A percentile compares a stretch with the other conserved stretches of the same genome.
phyloP scores from a whole-genome alignment of 2,888 invertebrate species.

The Halictus quadricinctus region DNA sequence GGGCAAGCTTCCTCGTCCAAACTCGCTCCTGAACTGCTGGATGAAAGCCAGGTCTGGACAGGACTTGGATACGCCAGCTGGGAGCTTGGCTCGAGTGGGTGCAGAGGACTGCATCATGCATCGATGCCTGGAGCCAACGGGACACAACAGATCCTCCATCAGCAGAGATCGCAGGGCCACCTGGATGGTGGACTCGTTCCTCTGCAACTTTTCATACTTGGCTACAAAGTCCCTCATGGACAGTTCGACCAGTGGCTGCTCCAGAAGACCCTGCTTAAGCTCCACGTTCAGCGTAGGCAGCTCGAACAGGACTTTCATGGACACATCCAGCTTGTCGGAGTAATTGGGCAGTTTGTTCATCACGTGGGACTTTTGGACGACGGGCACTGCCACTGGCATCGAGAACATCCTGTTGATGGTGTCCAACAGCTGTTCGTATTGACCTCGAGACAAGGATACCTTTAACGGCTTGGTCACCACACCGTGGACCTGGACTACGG shows the following conservation, averaged over 20 bases:
- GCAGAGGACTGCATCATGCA: slow-evolving; percentile 91
- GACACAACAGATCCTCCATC: slow-evolving; percentile 94
- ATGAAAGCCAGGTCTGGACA: slow-evolving; percentile 88
- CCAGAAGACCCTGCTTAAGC: slow-evolving; percentile 88
- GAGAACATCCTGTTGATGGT: slow-evolving; percentile 83
- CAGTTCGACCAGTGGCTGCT: slow-evolving; percentile 92
- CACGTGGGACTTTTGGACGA: slow-evolving; percentile 72
- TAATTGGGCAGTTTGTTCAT: slow-evolving; percentile 75
- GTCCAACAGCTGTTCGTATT: slow-evolving; percentile 95
- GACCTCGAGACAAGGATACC: slow-evolving; percentile 92
- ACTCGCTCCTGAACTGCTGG: slow-evolving; percentile 70
- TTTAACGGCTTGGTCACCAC: slow-evolving; percentile 92
- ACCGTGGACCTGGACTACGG: slow-evolving; percentile 84
- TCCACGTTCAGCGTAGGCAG: slow-evolving; percentile 90
- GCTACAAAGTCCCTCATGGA: slow-evolving; percentile 93
- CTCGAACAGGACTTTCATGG: slow-evolving; percentile 86
- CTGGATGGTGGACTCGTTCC: slow-evolving; percentile 89
- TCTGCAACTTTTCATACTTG: slow-evolving; percentile 87
- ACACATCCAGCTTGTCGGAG: slow-evolving; percentile 77
- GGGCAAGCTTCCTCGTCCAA: slow-evolving; percentile 76
- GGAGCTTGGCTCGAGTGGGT: slow-evolving; percentile 74
- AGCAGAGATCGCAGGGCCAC: slow-evolving; percentile 92
- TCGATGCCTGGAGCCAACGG: slow-evolving; percentile 90
- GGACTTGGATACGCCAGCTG: slow-evolving; percentile 86
- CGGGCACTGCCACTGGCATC: slow-evolving; percentile 76